Percentiles rank a stretch among this genome's conserved stretches.
phyloP scores from a whole-genome alignment of 2,888 invertebrate genomes.

The Phlogophora meticulosa region DNA sequence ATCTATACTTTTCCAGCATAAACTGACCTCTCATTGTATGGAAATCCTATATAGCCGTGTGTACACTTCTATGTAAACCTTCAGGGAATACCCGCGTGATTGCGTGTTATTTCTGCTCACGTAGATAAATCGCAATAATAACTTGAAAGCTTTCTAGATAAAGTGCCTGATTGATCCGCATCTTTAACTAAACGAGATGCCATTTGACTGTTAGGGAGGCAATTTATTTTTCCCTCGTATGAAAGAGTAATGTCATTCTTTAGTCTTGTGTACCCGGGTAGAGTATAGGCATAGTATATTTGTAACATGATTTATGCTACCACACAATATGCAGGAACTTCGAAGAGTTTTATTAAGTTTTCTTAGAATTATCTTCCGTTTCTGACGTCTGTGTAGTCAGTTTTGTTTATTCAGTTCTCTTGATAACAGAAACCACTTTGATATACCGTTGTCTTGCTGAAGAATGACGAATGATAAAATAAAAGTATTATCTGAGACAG shows the following conservation, averaged over 20 bases:
- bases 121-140: conserved; percentile 28
- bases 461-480: not conserved
- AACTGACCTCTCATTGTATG: too few species aligned
- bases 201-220: not conserved
- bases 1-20: too few species aligned
- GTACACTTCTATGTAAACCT: too few species aligned
- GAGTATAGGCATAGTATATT: conserved; percentile 12
- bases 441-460: not conserved
- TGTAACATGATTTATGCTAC: not conserved
- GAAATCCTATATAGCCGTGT: too few species aligned
- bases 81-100: not conserved
- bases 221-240: conserved; percentile 9
- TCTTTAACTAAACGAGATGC: conserved; percentile 21
- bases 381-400: not conserved
- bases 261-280: not conserved
- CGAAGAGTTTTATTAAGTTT: conserved; percentile 20
- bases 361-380: conserved; percentile 2
- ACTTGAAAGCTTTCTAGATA: conserved; percentile 15
- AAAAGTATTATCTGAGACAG: too few species aligned
- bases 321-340: conserved; percentile 16
- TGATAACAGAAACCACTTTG: conserved; percentile 8
- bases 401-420: conserved; percentile 11
- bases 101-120: not conserved
- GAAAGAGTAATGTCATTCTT: conserved; percentile 3
- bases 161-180: conserved; percentile 29